Evolutionary conservation across 2,797 vertebrate species (phyloP).

Genomic region (Euphonia xanthogaster): DNA sequence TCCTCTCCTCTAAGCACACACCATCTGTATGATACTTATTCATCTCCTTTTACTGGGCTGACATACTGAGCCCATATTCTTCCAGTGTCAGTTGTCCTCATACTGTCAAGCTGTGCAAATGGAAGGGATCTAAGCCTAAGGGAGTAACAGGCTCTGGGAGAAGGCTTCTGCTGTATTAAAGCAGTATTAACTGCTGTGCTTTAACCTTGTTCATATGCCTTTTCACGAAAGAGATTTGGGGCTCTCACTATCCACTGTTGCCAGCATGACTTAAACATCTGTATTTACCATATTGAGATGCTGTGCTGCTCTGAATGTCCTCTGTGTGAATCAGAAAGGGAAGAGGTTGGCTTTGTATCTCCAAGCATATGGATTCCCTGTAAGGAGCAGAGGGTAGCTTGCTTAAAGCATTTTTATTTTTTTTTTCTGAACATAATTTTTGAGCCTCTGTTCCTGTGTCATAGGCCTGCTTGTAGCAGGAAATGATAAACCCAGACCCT

Average conservation of each 20-base stretch:
- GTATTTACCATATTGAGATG: neutral
- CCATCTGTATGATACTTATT: slow-evolving; percentile 37
- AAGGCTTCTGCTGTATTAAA: neutral
- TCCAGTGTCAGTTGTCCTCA: neutral
- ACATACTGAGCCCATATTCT: slow-evolving; percentile 40
- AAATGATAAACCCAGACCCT: slow-evolving; percentile 8
- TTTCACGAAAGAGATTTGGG: neutral
- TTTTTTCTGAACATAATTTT: neutral
- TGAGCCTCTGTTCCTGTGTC: neutral
- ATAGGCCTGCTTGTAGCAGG: slow-evolving; percentile 14
- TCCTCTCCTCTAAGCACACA: slow-evolving; percentile 19
- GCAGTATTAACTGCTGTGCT: neutral
- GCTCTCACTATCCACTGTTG: neutral
- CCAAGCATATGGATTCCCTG: neutral
- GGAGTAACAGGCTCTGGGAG: neutral
- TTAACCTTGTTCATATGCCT: neutral
- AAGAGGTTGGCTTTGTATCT: neutral
- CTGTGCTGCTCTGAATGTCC: neutral
- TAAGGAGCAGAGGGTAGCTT: neutral
- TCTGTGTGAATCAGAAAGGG: neutral
- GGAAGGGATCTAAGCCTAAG: neutral
- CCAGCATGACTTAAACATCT: neutral
- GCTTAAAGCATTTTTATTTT: slow-evolving; percentile 12
- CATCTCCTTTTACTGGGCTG: slow-evolving; percentile 15
- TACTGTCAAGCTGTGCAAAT: neutral